Base-by-base conservation (phyloP, 2,113 vertebrate genomes). In the Amblyopsis rosae region DNA sequence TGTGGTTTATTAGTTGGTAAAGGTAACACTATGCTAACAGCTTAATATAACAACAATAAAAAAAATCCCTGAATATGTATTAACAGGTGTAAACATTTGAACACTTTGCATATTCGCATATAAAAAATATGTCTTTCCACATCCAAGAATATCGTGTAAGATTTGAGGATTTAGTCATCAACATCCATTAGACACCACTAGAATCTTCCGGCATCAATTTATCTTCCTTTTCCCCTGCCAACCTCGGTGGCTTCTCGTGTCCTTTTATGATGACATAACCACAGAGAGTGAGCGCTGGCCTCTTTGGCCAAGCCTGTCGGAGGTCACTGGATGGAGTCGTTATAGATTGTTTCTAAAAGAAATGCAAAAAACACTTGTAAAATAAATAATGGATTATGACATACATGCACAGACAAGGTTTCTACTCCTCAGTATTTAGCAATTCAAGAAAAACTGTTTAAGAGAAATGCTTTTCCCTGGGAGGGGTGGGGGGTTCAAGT, bases 271-370 rank as follows among this genome's bases (percentile, higher is more conserved):
- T 67, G 51, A 90, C 79, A 0, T 0, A 0, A 0, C 50, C 12
- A 41, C 84, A 90, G 65, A 94, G 45, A 0, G 77, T 91, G 54
- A 94, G 86, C 3, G 54, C 19, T 0, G 93, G 90, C n/a, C 78
- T 87, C 66, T 89, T 48, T 1, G 92, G 91, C 11, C 3, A 32
- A 17, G 76, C 67, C 84, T 93, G 92, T 6, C 80, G 87, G 59
- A 93, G 89, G 32, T 91, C 88, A 6, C 67, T 68, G 56, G 91
- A 92, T 0, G 93, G 75, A 0, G 32, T 70, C 0, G 49, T 77
- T 83, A 90, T 84, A 55, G 4, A 5, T 41, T 41, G 35, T 41
- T 33, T 32, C 11, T 32, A 10, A 12, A 12, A 19, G 55, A 26
- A 19, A 19, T 58, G 12, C 12, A 11, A 3, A 12, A 33, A 33